These are phyloP conservation scores for Echeneis naucrates DNA, from an alignment of 2,797 vertebrate genomes.

Conservation along the genomic window DNA sequence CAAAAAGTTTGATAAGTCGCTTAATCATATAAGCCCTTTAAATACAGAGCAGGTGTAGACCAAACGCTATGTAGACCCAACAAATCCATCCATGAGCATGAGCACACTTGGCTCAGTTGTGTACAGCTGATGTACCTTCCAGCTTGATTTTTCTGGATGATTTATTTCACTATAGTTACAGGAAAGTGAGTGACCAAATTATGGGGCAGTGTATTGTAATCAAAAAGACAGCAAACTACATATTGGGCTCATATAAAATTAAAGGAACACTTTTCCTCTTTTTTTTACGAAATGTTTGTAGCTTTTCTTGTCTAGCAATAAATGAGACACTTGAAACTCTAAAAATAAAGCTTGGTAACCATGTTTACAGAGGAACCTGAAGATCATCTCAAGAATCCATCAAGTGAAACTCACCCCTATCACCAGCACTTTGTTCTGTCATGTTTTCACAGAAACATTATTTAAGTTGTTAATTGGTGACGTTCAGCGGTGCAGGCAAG, in stretches of 20 bases:
- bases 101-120: no score
- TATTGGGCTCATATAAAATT: neutral
- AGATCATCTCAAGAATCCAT: no score
- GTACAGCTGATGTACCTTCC: conserved; percentile 14
- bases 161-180: conserved; percentile 20
- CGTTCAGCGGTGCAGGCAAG: neutral
- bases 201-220: neutral
- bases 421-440: neutral
- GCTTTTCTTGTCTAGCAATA: neutral
- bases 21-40: no score
- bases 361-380: no score
- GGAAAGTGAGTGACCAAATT: conserved; percentile 19
- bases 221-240: neutral
- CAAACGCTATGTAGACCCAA: no score
- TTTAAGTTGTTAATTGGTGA: neutral
- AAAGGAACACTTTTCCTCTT: neutral
- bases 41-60: no score
- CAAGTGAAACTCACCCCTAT: no score
- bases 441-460: neutral
- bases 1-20: no score
- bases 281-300: neutral
- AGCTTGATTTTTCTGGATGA: conserved; percentile 31
- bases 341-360: neutral
- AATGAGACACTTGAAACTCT: neutral
- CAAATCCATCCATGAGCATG: no score